A percentile compares a stretch with the other conserved stretches of the same genome.
Conservation (phyloP, 2,113 vertebrate species). For the Brachypteracias leptosomus region DNA sequence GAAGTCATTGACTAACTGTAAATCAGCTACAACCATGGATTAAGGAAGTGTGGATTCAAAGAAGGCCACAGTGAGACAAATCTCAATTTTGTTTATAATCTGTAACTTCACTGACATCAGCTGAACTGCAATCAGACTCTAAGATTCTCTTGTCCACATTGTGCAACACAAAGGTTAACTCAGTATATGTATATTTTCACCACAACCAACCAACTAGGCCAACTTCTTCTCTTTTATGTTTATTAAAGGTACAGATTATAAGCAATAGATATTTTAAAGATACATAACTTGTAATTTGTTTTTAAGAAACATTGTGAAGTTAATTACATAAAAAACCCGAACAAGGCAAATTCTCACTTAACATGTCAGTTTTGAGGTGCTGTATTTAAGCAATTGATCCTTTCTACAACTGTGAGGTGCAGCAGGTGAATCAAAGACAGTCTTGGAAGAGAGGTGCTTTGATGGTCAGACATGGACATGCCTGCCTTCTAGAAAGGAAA, state of each 20-base stretch:
- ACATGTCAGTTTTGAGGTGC: background rate
- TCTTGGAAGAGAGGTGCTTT: background rate
- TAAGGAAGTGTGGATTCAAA: background rate
- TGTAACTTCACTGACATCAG: background rate
- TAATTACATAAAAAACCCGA: background rate
- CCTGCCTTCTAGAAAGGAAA: background rate
- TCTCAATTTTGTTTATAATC: background rate
- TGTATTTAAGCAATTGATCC: background rate
- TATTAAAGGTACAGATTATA: background rate
- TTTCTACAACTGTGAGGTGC: background rate
- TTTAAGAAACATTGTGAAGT: background rate
- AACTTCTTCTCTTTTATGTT: background rate
- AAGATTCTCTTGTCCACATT: no score
- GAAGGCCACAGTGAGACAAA: background rate
- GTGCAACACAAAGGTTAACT: no score
- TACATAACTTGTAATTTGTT: background rate
- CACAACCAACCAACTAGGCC: background rate
- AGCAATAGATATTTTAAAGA: background rate
- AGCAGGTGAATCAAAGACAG: fast-evolving
- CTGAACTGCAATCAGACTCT: background rate
- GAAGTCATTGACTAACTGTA: constrained; percentile 28
- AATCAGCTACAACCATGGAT: constrained; percentile 10
- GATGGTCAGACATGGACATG: background rate
- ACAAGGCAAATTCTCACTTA: background rate
- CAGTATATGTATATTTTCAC: no score